Evolutionary conservation across 1,140 invertebrate genomes (phyloP), one percentile per base, ranked within the genome.

Genomic region (Nylanderia fulva): DNA sequence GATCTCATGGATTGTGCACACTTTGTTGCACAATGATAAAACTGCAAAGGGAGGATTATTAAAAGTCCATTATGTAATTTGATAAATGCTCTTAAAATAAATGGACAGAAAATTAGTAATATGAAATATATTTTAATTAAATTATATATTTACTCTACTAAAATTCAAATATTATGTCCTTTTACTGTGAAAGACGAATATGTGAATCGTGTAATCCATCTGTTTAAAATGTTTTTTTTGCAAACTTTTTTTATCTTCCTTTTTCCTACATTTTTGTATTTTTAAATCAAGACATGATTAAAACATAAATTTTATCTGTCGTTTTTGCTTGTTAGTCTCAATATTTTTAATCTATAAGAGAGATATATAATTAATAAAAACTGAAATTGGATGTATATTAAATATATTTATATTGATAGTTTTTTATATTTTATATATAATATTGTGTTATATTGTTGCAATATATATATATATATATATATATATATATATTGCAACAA

Each of bases 21-120:
- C 56, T 85, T 76, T 54, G 83, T 88, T 86, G 76, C 64, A 88
- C 88, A 69, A 85, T 61, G 74, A 71, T 42, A 60, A 56, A 36
- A 27, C 3, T 56, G 18, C 21, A 24, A 42, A 42, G 11, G 15
- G 0, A 2, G 11, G 21, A 4, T 2, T 42, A 33, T 77, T 36
- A 9, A 52, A 27, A 36, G 9, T 69, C 0, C 21, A 9, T 58
- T 71, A 42, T 71, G 36, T 1, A 39, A 3, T 64, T 39, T n/a
- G 3, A 71, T n/a, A 48, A 18, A 7, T 13, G 4, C 8, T 66
- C 4, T 2, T 8, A n/a, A 9, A 33, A 33, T n/a, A n/a, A 5
- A 9, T 2, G 24, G 5, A 33, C n/a, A 15, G 3, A 45, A 45
- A 45, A 45, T 60, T 27, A 42, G 13, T 24, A 60, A 60, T 15